Base-by-base conservation (phyloP, 2,113 vertebrate genomes). In the Cyphomyrus discorhynchus region DNA sequence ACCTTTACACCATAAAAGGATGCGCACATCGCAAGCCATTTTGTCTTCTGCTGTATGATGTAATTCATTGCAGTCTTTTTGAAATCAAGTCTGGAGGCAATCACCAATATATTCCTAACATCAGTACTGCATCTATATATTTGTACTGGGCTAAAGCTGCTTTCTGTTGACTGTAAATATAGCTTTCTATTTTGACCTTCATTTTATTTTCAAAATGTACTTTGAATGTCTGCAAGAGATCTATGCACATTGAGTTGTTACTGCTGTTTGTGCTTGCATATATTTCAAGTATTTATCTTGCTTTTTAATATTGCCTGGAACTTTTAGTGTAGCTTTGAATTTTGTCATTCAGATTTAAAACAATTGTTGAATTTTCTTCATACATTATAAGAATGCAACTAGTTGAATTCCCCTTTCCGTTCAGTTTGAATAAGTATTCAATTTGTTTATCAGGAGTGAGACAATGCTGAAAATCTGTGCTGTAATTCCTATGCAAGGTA, bases 31-130 rank as follows among this genome's bases (percentile, higher is more conserved):
- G 45, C 9, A 58, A 47, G 50, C n/a, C 35, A 47, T 88, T 88
- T 88, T 66, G 39, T 85, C 31, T 90, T 88, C 87, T 58, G 52
- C 80, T 31, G 86, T 89, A 89, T 90, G 83, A 91, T 91, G 90
- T 87, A 91, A 90, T 88, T 89, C 87, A 83, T 87, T 88, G 88
- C 31, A 86, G 86, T 77, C 53, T 88, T 89, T 77, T 80, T 91
- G 89, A 89, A 90, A 90, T 89, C 88, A 35, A 47, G 42, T 17
- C 86, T 89, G 56, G 66, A 90, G 90, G 45, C 70, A 58, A 31
- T 47, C 39, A 35, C 35, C 24, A 31, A 66, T 89, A 89, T 77
- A 89, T 87, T 45, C 52, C 39, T 82, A 87, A 58, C 4, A 35
- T 35, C 35, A 84, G 66, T 7, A 21, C 24, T 86, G 77, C 31